Evolutionary conservation across 2,113 vertebrate genomes (phyloP).

Genomic region (Rhabdomys dilectus): DNA sequence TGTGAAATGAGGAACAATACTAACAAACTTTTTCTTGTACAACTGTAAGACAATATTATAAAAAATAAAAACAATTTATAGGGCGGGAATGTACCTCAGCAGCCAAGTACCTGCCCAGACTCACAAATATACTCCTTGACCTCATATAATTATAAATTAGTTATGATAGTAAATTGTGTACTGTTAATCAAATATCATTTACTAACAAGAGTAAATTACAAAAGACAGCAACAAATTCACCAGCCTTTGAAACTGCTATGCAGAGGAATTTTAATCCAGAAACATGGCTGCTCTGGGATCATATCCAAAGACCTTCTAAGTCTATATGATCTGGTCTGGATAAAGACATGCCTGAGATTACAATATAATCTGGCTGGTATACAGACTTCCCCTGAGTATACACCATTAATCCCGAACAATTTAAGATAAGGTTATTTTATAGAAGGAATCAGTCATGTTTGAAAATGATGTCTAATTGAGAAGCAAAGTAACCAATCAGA

Average conservation of each 20-base stretch:
- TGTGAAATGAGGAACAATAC: background rate
- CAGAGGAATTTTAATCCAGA: too few species aligned
- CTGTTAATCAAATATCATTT: background rate
- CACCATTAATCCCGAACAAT: too few species aligned
- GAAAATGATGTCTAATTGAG: too few species aligned
- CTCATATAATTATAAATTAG: constrained; percentile 9
- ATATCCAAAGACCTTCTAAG: too few species aligned
- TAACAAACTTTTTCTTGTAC: background rate
- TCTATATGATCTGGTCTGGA: too few species aligned
- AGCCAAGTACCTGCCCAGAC: background rate
- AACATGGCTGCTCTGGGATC: too few species aligned
- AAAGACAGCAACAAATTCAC: background rate
- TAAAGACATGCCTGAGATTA: too few species aligned
- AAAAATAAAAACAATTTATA: background rate
- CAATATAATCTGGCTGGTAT: too few species aligned
- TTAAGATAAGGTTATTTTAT: too few species aligned
- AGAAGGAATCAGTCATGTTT: too few species aligned
- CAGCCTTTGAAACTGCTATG: background rate
- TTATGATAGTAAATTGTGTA: background rate
- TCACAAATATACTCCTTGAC: background rate
- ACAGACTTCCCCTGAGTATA: too few species aligned
- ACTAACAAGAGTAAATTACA: background rate
- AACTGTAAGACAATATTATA: background rate
- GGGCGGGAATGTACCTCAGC: background rate
- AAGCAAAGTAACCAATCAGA: too few species aligned